Base-by-base conservation (phyloP, 1,140 invertebrate species). In the Drosophila tsacasi region DNA sequence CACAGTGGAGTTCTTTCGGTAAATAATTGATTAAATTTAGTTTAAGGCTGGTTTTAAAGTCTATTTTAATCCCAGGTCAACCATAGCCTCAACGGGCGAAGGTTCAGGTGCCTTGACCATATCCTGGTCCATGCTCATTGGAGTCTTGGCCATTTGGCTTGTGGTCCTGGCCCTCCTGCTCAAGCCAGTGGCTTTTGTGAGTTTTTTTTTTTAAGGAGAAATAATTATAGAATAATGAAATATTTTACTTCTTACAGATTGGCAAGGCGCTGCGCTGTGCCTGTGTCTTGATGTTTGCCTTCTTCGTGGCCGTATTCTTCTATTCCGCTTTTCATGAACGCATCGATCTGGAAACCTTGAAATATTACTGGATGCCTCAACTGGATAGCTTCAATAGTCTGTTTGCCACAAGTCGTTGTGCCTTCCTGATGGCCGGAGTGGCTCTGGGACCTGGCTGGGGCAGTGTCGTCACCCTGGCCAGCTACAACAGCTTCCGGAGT, bases 1-100 rank as follows among this genome's bases (percentile, higher is more conserved):
- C 17, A 87, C 80, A 0, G 85, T 90, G 25, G 91, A 92, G 47
- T 92, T 90, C 52, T 92, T 92, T 67, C 74, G 81, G 91, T 92
- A 30, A 67, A 73, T 52, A 12, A 4, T 17, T 19, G 8, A 21
- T 19, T 21, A 5, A 0, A 32, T 30, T 2, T 5, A 6, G 27
- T 17, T 23, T 0, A 25, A 5, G 5, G 12, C 1, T 23, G 1
- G 37, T n/a, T 10, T 4, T 10, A 9, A 40, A 12, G 9, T 66
- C 2, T 21, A 30, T 17, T 25, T 37, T 2, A 4, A 40, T 15
- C 47, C 0, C 8, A 92, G 91, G 2, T 72, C 78, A 12, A 62
- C 76, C 13, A 81, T 92, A 25, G 79, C 85, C 46, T 84, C 91
- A 9, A 78, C 75, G 7, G 30, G 27, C n/a, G 60, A 67, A 23